phyloP scores from a whole-genome alignment of 2,888 invertebrate species.

The Zelleria hepariella region DNA sequence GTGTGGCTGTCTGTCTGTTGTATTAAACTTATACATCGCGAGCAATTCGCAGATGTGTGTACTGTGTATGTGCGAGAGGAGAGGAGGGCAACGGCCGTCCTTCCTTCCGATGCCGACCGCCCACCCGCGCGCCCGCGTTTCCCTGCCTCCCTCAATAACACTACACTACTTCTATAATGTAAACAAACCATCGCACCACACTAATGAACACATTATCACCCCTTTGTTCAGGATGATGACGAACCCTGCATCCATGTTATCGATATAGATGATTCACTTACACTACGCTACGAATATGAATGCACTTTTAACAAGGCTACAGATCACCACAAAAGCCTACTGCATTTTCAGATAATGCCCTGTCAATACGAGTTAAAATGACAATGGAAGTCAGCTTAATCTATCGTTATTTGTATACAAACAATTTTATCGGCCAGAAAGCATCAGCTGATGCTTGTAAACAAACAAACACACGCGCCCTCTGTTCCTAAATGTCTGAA shows the following conservation, averaged over 20 bases:
- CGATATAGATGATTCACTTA: neutral
- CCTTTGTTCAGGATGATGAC: slow-evolving; percentile 5
- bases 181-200: neutral
- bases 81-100: slow-evolving; percentile 51
- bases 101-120: slow-evolving; percentile 30
- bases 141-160: slow-evolving; percentile 8
- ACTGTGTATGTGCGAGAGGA: slow-evolving; percentile 9
- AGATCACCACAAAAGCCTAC: neutral
- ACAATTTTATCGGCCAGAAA: slow-evolving; percentile 17
- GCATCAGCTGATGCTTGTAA: slow-evolving; percentile 60
- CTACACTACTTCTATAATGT: neutral
- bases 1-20: neutral
- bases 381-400: neutral
- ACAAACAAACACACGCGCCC: slow-evolving; percentile 30
- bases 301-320: neutral
- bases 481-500: neutral
- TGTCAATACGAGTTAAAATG: neutral
- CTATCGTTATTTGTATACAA: neutral
- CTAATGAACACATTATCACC: neutral
- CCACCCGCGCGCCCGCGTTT: slow-evolving; percentile 25
- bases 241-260: slow-evolving; percentile 4
- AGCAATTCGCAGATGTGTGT: neutral
- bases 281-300: neutral
- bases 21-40: neutral
- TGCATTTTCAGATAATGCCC: neutral